Base-by-base conservation (phyloP, 1,140 invertebrate species). In the Nasonia vitripennis region DNA sequence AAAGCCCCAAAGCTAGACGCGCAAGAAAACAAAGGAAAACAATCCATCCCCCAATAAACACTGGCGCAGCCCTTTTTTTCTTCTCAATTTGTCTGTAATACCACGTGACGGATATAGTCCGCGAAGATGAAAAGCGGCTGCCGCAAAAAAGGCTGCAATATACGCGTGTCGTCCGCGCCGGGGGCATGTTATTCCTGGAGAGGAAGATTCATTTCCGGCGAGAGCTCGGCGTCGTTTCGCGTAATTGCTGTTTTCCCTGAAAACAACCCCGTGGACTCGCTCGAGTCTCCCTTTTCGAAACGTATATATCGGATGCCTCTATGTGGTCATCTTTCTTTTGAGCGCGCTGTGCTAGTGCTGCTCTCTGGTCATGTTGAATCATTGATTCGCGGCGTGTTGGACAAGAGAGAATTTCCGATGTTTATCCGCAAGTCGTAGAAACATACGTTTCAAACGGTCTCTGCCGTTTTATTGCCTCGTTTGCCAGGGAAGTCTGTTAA, bases 181-280 rank as follows among this genome's bases (percentile, higher is more conserved):
- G 73, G 67, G 45, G 81, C 68, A 34, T 81, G 87, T 89, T 88
- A 86, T 89, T 87, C 86, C 85, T 87, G 23, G 41, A 79, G 83
- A 87, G 73, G 88, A 89, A 85, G 87, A 90, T 89, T 86, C 73
- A 85, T 87, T 89, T 89, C 87, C 87, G 86, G 85, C 48, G 83
- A 62, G 48, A 84, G 55, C 73, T 79, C 71, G 34, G 2, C 71
- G 55, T 78, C 88, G 87, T 88, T 87, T 89, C 86, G 83, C 87
- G 85, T 88, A 90, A 90, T 89, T 90, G 86, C 88, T 88, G 86
- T 89, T 89, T 89, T 89, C 86, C 87, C 84, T 88, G 84, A 87
- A 89, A 89, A 88, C 87, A 88, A 75, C 17, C 41, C 62, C 78
- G 75, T 48, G 41, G 41, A 41, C 62, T n/a, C 78, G n/a, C n/a